Base-by-base conservation (phyloP, 1,140 invertebrate genomes). In the Zaprionus ornatus region DNA sequence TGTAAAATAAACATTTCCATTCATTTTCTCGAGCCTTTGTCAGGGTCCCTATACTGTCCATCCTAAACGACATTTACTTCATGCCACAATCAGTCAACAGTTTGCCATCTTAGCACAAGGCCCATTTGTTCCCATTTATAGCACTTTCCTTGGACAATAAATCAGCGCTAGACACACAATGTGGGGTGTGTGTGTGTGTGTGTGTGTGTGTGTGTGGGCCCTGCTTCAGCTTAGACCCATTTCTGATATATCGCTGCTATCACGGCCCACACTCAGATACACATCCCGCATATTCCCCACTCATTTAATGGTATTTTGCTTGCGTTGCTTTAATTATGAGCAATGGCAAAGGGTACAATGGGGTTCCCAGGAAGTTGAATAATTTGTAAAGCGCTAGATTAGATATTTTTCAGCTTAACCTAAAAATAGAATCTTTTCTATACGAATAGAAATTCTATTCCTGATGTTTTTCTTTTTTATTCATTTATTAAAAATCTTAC, bases 121-220 rank as follows among this genome's bases (percentile, higher is more conserved):
- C 40, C 40, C 40, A 45, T 45, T 45, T 45, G n/a, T 45, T 17
- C 40, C 40, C 40, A 45, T 45, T 45, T 45, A 45, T 45, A 45
- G 40, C 40, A 45, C n/a, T 45, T 45, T 45, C 40, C 40, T 45
- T 45, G 40, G 40, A 17, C 40, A 17, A 45, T 45, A 45, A 45
- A 45, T 45, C 40, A 45, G 40, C 7, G 40, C 40, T 45, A 45
- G 40, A 10, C 40, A 45, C 40, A 45, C 40, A 45, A 45, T 45
- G 2, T 42, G n/a, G n/a, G n/a, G n/a, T 17, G 40, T 17, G 40
- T 9, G 40, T 9, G n/a, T 17, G 29, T 32, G 29, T 42, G n/a
- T 17, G 40, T 42, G n/a, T 17, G 40, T 17, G 40, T 9, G 40
- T 9, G n/a, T 17, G 29, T 32, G 29, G 29, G 29, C 29, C 2